A percentile compares a stretch with the other conserved stretches of the same genome.
phyloP scores from a whole-genome alignment of 2,797 vertebrate species.

The Poeciliopsis infans region DNA sequence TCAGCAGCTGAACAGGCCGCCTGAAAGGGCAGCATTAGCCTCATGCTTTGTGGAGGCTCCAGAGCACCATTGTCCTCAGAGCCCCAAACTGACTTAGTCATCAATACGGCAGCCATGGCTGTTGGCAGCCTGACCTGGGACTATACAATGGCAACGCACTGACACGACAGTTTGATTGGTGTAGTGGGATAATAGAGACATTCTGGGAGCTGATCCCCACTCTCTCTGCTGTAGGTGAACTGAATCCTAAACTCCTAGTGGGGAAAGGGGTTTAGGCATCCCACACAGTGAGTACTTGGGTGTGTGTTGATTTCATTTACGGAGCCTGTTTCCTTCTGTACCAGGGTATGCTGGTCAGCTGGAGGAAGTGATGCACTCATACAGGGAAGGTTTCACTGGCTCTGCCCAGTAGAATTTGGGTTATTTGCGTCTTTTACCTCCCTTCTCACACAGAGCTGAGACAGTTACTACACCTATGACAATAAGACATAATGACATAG shows the following conservation, averaged over 20 bases:
- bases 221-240: conserved; percentile 49
- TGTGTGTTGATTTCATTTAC: conserved; percentile 4
- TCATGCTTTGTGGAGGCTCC: conserved; percentile 77
- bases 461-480: background rate
- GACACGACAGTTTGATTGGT: conserved; percentile 83
- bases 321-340: conserved; percentile 10
- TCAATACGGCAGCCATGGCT: conserved; percentile 74
- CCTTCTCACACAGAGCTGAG: background rate
- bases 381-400: background rate
- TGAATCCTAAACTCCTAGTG: conserved; percentile 31
- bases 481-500: background rate
- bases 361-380: background rate
- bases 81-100: conserved; percentile 81
- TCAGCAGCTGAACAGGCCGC: conserved; percentile 82
- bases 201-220: conserved; percentile 78
- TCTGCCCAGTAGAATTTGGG: background rate
- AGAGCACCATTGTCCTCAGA: conserved; percentile 76
- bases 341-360: background rate
- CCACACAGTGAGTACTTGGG: conserved; percentile 6
- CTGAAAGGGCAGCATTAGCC: conserved; percentile 82
- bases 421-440: background rate
- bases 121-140: conserved; percentile 59
- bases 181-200: conserved; percentile 77
- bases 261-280: conserved; percentile 22
- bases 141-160: conserved; percentile 79